Percentiles rank a stretch among this genome's conserved stretches.
phyloP scores from a whole-genome alignment of 2,113 vertebrate species.

The Cryptoleucopteryx plumbea region DNA sequence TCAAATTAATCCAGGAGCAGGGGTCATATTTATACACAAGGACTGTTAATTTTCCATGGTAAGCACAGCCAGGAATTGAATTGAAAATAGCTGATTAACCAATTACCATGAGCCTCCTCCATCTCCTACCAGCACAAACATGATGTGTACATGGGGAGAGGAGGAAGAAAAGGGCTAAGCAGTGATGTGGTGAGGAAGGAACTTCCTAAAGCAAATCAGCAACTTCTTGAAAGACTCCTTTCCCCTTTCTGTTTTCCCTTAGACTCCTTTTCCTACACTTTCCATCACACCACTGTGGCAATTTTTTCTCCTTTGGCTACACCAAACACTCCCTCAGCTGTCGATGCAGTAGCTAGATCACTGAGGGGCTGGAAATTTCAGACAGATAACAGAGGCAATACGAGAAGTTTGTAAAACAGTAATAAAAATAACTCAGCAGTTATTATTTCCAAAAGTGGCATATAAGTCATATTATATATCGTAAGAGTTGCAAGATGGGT shows the following conservation, averaged over 20 bases:
- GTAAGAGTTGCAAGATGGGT: background rate
- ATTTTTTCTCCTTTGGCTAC: background rate
- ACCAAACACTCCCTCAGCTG: background rate
- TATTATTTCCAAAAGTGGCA: background rate
- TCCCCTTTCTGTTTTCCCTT: background rate
- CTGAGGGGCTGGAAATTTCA: background rate
- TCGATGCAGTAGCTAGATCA: accelerated
- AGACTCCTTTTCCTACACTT: background rate
- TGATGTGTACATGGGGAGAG: accelerated
- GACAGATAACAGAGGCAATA: background rate
- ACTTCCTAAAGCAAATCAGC: background rate
- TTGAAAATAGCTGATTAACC: constrained; percentile 57
- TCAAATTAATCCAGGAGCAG: constrained; percentile 56
- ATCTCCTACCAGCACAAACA: background rate
- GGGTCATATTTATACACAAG: constrained; percentile 47
- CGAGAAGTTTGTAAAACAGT: background rate
- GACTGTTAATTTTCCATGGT: constrained; percentile 42
- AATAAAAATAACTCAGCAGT: background rate
- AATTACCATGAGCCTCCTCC: background rate
- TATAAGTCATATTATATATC: background rate
- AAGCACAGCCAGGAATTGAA: constrained; percentile 41
- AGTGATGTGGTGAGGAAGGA: background rate
- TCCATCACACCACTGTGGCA: background rate
- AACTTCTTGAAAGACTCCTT: background rate
- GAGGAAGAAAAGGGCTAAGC: background rate